Conservation (phyloP, 2,797 vertebrate genomes). For the Pseudochirops corinnae region DNA sequence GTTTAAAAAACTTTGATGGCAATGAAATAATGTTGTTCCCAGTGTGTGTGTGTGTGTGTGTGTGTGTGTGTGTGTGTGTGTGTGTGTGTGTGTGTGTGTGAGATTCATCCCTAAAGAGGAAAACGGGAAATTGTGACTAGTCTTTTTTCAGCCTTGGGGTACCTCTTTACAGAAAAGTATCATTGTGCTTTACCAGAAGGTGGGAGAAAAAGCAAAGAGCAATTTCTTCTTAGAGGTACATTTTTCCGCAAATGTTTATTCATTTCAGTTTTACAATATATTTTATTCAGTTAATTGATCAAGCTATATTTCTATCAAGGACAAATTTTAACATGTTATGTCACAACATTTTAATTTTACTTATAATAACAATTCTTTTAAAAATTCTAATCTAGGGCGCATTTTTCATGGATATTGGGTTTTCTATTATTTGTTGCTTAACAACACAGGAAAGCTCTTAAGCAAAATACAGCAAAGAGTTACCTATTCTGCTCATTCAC, state of each 20-base stretch:
- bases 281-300: neutral
- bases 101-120: neutral
- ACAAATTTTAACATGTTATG: neutral
- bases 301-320: neutral
- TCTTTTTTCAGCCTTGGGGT: neutral
- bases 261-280: neutral
- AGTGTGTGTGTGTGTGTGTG: neutral
- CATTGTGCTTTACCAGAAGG: neutral
- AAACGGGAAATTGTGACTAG: neutral
- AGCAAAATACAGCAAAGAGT: neutral
- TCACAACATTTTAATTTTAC: neutral
- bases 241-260: slow-evolving; percentile 30
- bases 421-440: slow-evolving; percentile 22
- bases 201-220: neutral
- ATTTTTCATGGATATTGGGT: neutral
- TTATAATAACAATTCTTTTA: slow-evolving; percentile 15
- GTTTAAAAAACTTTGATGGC: slow-evolving; percentile 34
- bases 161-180: neutral
- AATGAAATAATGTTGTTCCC: neutral
- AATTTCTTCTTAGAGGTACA: neutral
- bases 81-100: neutral
- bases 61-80: neutral
- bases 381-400: slow-evolving; percentile 28
- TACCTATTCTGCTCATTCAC: neutral
- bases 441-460: slow-evolving; percentile 26